These are phyloP conservation scores for Gorsachius goisagi DNA, from an alignment of 2,113 vertebrate species.

Conservation along the genomic window DNA sequence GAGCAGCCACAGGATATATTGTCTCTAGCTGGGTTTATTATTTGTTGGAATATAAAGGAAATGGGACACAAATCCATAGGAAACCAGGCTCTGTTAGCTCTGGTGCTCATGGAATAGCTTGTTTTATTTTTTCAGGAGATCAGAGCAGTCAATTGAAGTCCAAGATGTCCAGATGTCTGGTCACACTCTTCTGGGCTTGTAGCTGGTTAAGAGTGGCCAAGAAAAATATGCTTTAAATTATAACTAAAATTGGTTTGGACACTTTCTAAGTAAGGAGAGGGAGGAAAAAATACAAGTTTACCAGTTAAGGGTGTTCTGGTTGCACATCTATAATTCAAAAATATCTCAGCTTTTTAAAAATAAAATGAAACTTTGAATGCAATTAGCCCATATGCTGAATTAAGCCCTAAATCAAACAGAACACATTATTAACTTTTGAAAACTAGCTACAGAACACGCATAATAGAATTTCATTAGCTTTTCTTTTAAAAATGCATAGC, in stretches of 20 bases:
- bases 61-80: conserved; percentile 62
- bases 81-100: conserved; percentile 51
- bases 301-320: not conserved
- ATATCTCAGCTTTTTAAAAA: conserved; percentile 26
- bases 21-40: conserved; percentile 63
- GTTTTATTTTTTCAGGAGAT: conserved; percentile 59
- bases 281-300: conserved; percentile 35
- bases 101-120: conserved; percentile 44
- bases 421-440: conserved; percentile 42
- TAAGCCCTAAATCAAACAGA: conserved; percentile 59
- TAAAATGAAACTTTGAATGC: conserved; percentile 34
- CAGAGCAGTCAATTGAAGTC: conserved; percentile 60
- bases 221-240: conserved; percentile 54
- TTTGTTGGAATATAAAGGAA: conserved; percentile 61
- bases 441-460: not conserved
- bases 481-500: conserved; percentile 20
- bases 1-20: conserved; percentile 50
- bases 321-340: conserved; percentile 24
- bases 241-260: conserved; percentile 17
- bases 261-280: not conserved
- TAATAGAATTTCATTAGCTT: conserved; percentile 59
- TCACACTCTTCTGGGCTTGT: conserved; percentile 54
- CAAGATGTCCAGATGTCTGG: conserved; percentile 69
- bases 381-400: conserved; percentile 40
- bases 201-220: conserved; percentile 57